These are phyloP conservation scores for Manacus vitellinus DNA, from an alignment of 2,113 vertebrate species.

Conservation along the genomic window DNA sequence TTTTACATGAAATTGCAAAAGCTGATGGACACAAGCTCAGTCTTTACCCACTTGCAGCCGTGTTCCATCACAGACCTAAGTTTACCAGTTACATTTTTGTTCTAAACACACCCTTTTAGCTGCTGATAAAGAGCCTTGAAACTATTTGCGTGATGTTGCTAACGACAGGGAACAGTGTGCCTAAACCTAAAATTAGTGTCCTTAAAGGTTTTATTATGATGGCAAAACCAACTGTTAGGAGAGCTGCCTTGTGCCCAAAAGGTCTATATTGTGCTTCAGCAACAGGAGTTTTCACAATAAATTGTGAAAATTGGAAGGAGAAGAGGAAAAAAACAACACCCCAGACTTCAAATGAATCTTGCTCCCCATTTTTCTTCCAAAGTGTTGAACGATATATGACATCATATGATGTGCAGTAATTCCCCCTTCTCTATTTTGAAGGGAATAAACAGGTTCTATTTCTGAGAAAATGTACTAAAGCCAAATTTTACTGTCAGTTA, in stretches of 20 bases:
- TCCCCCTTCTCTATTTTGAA: background rate
- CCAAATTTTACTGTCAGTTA: constrained; percentile 5
- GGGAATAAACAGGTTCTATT: background rate
- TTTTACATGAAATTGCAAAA: background rate
- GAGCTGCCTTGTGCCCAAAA: constrained; percentile 11
- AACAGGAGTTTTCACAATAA: background rate
- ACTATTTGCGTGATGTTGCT: background rate
- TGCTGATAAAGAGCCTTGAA: constrained; percentile 1
- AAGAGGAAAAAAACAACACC: background rate
- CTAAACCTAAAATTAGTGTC: constrained; percentile 10
- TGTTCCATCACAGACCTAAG: background rate
- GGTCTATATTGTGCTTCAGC: background rate
- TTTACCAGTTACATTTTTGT: background rate
- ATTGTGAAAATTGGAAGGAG: background rate
- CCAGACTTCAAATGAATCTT: background rate
- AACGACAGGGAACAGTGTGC: background rate
- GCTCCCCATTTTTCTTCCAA: background rate
- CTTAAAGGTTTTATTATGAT: constrained; percentile 40
- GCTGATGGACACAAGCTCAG: background rate
- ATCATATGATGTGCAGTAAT: background rate
- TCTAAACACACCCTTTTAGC: background rate
- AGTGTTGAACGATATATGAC: constrained; percentile 4
- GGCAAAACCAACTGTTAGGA: constrained; percentile 13
- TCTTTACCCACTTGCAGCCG: background rate
- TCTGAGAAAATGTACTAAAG: constrained; percentile 26